Conservation (phyloP, 1,140 invertebrate genomes). For the Trichonephila inaurata region DNA sequence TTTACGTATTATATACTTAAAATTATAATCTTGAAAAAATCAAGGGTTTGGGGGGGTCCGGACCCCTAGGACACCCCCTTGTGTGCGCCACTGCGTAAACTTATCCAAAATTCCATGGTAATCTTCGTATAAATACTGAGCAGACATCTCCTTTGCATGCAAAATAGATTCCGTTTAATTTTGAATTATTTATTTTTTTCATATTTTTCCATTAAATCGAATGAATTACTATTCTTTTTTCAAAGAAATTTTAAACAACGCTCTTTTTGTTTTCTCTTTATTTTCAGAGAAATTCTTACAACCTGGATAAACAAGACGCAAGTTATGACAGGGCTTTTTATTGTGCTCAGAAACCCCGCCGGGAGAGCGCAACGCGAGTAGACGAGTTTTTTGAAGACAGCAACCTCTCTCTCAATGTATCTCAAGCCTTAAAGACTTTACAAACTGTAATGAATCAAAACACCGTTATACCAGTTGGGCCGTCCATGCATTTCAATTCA, state of each 20-base stretch:
- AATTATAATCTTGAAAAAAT: too few species aligned
- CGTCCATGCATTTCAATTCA: not conserved
- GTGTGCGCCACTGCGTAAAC: too few species aligned
- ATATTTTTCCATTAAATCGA: too few species aligned
- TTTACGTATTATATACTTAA: too few species aligned
- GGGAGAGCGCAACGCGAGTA: constrained; percentile 85
- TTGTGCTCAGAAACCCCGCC: constrained; percentile 81
- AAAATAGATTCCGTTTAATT: too few species aligned
- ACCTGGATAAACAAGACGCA: constrained; percentile 67
- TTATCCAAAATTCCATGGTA: too few species aligned
- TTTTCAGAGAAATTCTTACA: constrained; percentile 19
- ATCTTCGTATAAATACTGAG: too few species aligned
- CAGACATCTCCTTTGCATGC: too few species aligned
- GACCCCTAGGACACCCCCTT: too few species aligned
- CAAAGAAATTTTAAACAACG: not conserved
- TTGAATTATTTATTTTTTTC: too few species aligned
- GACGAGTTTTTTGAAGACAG: constrained; percentile 86
- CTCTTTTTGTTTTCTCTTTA: not conserved
- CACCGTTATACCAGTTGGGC: not conserved
- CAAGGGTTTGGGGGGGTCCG: too few species aligned
- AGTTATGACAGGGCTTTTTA: constrained; percentile 56
- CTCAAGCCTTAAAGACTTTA: not conserved
- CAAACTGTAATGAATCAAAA: not conserved
- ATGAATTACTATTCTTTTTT: too few species aligned
- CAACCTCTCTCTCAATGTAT: not conserved